Conservation (phyloP, 2,888 invertebrate genomes). For the Perdita meconis region DNA sequence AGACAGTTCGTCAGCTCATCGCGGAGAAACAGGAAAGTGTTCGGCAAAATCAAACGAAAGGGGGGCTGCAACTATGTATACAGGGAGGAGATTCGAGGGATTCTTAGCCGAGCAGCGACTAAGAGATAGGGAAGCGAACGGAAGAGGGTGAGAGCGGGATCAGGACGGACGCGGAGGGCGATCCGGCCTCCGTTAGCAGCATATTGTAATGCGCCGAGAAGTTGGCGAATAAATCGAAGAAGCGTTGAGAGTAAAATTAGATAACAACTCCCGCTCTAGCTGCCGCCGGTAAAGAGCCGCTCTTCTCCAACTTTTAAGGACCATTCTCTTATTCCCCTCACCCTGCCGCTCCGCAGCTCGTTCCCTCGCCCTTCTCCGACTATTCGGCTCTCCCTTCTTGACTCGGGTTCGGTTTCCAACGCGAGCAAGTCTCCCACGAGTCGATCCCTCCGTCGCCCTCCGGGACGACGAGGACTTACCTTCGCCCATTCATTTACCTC, state of each 20-base stretch:
- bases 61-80: slow-evolving; percentile 31
- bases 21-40: slow-evolving; percentile 34
- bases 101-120: slow-evolving; percentile 40
- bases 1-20: slow-evolving; percentile 41
- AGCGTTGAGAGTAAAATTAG: slow-evolving; percentile 85
- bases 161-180: slow-evolving; percentile 62
- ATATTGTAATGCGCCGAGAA: slow-evolving; percentile 84
- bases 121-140: slow-evolving; percentile 50
- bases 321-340: slow-evolving; percentile 77
- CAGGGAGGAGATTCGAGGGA: slow-evolving; percentile 12
- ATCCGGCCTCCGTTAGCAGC: slow-evolving; percentile 80
- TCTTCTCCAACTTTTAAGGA: slow-evolving; percentile 82
- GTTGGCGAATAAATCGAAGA: slow-evolving; percentile 84
- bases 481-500: slow-evolving; percentile 75
- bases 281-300: slow-evolving; percentile 72
- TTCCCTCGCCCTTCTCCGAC: slow-evolving; percentile 10
- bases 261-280: slow-evolving; percentile 83
- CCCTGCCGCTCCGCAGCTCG: slow-evolving; percentile 46
- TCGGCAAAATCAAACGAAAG: slow-evolving; percentile 48
- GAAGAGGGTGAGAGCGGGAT: slow-evolving; percentile 52
- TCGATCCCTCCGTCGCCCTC: slow-evolving; percentile 45
- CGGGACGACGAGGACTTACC: slow-evolving; percentile 59
- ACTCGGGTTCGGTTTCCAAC: slow-evolving; percentile 14
- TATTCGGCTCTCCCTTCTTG: slow-evolving; percentile 42
- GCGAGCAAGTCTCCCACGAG: slow-evolving; percentile 30